These are phyloP conservation scores for Sebastes taczanowskii DNA, from an alignment of 2,797 vertebrate genomes.

Conservation along the genomic window DNA sequence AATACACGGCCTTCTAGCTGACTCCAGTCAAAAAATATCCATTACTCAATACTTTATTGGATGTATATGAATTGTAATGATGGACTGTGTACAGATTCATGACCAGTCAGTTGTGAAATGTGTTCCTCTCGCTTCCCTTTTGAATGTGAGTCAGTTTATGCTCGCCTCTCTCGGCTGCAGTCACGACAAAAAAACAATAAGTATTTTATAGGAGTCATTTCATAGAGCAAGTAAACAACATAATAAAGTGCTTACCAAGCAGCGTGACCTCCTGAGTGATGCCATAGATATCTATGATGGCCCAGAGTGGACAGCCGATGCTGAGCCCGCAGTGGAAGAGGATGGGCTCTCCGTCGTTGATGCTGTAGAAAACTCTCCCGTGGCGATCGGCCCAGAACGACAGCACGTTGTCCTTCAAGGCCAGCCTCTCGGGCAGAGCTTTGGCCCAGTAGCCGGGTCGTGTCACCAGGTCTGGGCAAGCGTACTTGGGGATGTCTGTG, in stretches of 20 bases:
- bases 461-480: conserved; percentile 96
- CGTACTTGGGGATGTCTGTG: conserved; percentile 96
- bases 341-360: conserved; percentile 94
- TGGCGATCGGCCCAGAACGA: conserved; percentile 98
- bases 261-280: conserved; percentile 98
- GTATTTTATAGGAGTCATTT: not conserved
- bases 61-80: not conserved
- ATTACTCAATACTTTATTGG: not conserved
- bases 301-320: conserved; percentile 94
- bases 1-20: not conserved
- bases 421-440: conserved; percentile 95
- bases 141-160: not conserved
- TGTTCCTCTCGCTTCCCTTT: conserved; percentile 12
- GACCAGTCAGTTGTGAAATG: conserved; percentile 7
- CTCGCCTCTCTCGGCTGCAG: not conserved
- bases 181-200: not conserved
- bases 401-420: conserved; percentile 92
- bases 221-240: not conserved
- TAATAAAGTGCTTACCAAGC: conserved; percentile 84
- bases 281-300: conserved; percentile 97
- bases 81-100: not conserved
- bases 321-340: conserved; percentile 98
- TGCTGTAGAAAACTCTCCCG: conserved; percentile 96
- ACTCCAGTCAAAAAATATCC: conserved; percentile 4
- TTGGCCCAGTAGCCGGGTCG: conserved; percentile 98